Evolutionary conservation across 2,113 vertebrate species (phyloP).

Genomic region (Cyrtonyx montezumae): DNA sequence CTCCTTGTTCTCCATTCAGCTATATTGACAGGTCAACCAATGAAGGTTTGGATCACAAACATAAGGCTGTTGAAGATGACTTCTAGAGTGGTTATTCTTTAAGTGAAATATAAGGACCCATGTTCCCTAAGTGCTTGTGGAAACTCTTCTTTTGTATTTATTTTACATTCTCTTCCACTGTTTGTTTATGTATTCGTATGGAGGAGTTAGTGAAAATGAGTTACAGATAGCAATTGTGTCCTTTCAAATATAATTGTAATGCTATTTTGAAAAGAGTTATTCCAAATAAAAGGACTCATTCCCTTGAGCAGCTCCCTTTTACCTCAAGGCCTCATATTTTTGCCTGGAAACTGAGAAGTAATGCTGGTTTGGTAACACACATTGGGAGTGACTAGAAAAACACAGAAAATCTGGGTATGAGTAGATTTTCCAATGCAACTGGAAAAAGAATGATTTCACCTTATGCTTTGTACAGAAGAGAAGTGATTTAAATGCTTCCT

Average conservation of each 20-base stretch:
- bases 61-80: neutral
- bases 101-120: neutral
- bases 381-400: constrained; percentile 36
- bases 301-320: neutral
- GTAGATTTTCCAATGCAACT: constrained; percentile 40
- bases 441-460: constrained; percentile 63
- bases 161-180: neutral
- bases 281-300: neutral
- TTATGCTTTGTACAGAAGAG: neutral
- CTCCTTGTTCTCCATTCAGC: neutral
- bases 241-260: neutral
- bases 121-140: neutral
- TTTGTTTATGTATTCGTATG: neutral
- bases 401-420: constrained; percentile 32
- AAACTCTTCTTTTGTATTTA: neutral
- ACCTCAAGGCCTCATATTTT: neutral
- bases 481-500: neutral
- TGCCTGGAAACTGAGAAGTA: constrained; percentile 35
- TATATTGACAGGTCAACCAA: neutral
- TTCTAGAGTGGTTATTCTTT: neutral
- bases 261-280: neutral
- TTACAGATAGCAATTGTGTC: neutral
- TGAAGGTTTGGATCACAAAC: neutral
- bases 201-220: neutral
- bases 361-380: constrained; percentile 19